Evolutionary conservation across 2,113 vertebrate genomes (phyloP).

Genomic region (Colius striatus): DNA sequence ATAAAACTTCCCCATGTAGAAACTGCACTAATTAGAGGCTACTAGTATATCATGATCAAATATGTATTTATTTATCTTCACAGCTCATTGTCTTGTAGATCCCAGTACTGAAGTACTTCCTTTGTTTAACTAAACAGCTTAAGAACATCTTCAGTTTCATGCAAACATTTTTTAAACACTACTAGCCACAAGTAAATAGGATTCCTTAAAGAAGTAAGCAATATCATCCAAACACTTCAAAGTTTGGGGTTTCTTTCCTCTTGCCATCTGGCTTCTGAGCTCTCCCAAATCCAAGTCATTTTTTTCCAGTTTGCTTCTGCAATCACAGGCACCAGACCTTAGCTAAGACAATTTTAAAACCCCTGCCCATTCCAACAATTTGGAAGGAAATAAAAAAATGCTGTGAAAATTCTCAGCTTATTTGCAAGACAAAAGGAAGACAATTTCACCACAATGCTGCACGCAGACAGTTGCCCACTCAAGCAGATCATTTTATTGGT

Average conservation of each 20-base stretch:
- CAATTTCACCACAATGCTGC: not conserved
- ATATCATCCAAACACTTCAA: not conserved
- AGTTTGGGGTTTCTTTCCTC: not conserved
- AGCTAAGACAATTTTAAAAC: not conserved
- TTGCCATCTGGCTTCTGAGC: not conserved
- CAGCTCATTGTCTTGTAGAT: not conserved
- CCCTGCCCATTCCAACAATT: not conserved
- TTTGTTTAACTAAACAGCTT: constrained; percentile 11
- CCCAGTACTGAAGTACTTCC: not conserved
- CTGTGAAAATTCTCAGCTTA: not conserved
- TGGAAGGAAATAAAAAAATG: not conserved
- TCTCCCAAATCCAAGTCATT: not conserved
- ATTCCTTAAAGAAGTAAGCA: not conserved
- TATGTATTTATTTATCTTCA: not conserved
- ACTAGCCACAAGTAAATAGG: not conserved
- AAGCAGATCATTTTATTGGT: not conserved
- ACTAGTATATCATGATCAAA: not conserved
- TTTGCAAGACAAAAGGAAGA: not conserved
- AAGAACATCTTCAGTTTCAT: not conserved
- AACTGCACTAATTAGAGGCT: not conserved
- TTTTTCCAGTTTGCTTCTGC: not conserved
- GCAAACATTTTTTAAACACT: not conserved
- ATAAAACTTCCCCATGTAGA: not conserved
- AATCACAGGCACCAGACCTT: not conserved
- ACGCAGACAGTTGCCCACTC: no score